A percentile compares a stretch with the other conserved stretches of the same genome.
phyloP scores from a whole-genome alignment of 2,797 vertebrate genomes.

The Microhierax caerulescens region DNA sequence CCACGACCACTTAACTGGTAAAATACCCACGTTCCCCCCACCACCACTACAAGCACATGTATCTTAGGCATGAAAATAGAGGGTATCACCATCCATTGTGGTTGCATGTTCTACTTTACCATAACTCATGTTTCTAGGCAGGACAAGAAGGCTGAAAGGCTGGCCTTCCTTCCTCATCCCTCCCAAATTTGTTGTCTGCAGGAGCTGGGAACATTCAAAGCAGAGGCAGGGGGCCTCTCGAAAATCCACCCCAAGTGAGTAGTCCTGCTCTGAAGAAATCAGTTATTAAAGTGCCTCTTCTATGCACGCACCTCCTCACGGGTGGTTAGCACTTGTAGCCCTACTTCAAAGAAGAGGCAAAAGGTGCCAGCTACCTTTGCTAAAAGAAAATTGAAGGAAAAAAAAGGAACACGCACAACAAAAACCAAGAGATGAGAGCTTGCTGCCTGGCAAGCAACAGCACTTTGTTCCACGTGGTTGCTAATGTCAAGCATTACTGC shows the following conservation, averaged over 20 bases:
- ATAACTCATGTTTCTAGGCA: neutral
- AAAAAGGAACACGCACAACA: neutral
- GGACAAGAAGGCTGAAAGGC: neutral
- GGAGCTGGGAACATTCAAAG: neutral
- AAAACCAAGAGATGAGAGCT: neutral
- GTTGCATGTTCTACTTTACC: neutral
- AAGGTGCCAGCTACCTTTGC: neutral
- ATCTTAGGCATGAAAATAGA: neutral
- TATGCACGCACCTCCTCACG: neutral
- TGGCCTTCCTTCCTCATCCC: neutral
- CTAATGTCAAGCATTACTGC: neutral
- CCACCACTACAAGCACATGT: rapidly evolving
- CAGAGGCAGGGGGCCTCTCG: neutral
- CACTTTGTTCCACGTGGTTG: neutral
- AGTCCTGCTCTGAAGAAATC: neutral
- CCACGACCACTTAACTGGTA: neutral
- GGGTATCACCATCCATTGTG: neutral
- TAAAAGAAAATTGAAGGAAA: neutral
- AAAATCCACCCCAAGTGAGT: neutral
- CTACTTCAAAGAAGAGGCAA: neutral
- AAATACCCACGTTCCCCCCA: neutral
- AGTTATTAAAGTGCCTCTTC: neutral
- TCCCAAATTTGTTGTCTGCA: neutral
- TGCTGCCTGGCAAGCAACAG: neutral
- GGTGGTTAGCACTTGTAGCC: neutral